Conservation (phyloP, 2,113 vertebrate species). For the Lasiurus cinereus region DNA sequence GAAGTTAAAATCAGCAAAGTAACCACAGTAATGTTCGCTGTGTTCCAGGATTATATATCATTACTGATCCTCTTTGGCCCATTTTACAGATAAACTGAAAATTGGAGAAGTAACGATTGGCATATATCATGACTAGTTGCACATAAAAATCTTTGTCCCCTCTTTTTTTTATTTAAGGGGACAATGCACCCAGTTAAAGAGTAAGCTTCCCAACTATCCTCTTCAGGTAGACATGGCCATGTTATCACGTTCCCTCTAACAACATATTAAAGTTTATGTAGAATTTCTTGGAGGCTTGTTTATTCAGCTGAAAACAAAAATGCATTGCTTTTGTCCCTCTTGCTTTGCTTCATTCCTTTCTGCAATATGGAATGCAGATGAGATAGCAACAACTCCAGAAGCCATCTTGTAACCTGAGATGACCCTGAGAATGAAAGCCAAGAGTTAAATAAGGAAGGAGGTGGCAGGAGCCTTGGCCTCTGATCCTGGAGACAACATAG, state of each 20-base stretch:
- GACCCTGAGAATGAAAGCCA: not conserved
- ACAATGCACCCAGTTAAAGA: not conserved
- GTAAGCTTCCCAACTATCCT: not conserved
- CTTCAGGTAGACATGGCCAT: not conserved
- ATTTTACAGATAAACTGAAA: slow-evolving; percentile 15
- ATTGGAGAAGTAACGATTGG: not conserved
- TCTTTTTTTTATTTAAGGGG: not conserved
- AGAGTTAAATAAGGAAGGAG: not conserved
- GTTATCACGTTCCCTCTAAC: not conserved
- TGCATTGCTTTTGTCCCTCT: not conserved
- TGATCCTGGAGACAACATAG: not conserved
- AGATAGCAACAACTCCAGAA: not conserved
- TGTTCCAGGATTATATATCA: not conserved
- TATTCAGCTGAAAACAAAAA: not conserved
- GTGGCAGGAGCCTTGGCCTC: not conserved
- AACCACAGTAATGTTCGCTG: not conserved
- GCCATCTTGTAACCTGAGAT: not conserved
- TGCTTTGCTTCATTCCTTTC: not conserved
- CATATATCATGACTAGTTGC: not conserved
- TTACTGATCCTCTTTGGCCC: not conserved
- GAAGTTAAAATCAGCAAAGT: slow-evolving; percentile 8
- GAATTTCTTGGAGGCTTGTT: not conserved
- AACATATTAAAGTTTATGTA: not conserved
- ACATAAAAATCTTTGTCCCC: not conserved
- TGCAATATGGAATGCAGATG: not conserved